Evolutionary conservation across 2,113 vertebrate species (phyloP).

Genomic region (Litocranius walleri): DNA sequence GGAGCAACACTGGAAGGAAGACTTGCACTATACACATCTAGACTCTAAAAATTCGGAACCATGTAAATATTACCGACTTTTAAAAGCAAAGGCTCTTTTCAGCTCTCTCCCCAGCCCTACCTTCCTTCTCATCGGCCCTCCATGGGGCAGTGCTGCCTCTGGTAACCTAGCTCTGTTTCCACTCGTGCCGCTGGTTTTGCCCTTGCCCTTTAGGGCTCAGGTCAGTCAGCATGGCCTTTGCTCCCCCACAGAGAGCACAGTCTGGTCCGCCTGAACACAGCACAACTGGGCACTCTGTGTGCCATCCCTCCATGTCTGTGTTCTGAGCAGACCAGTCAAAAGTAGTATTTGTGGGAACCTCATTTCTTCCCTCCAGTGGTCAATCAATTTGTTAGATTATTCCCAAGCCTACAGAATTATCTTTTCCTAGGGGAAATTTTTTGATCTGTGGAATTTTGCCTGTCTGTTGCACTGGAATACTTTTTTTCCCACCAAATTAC

Average conservation of each 20-base stretch:
- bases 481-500: background rate
- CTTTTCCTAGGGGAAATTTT: background rate
- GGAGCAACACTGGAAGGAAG: background rate
- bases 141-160: background rate
- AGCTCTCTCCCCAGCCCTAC: background rate
- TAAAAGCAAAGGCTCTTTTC: background rate
- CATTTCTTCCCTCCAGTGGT: background rate
- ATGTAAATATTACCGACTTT: background rate
- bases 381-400: background rate
- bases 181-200: background rate
- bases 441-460: background rate
- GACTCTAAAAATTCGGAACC: background rate
- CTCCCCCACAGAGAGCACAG: background rate
- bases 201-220: background rate
- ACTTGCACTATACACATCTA: background rate
- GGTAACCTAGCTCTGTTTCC: background rate
- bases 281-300: rapidly evolving
- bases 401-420: background rate
- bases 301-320: background rate
- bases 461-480: background rate
- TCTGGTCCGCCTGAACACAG: background rate
- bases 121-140: background rate
- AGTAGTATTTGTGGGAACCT: background rate
- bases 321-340: background rate
- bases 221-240: background rate